phyloP scores from a whole-genome alignment of 2,113 vertebrate species.

The Pogona vitticeps region DNA sequence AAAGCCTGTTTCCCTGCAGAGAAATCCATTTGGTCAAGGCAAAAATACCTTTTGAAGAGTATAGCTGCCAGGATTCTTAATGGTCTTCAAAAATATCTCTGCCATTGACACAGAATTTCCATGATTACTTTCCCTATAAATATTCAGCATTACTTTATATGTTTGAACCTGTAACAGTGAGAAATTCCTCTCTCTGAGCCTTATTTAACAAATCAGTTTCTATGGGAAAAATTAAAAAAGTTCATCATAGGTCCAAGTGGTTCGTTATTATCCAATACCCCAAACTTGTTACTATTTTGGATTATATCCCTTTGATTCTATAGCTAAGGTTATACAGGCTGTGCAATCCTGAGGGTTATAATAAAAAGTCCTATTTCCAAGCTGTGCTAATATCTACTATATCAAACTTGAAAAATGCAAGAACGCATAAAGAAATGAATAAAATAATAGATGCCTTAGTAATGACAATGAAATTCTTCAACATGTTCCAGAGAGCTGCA shows the following conservation, averaged over 20 bases:
- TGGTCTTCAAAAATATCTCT: not conserved
- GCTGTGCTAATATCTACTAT: not conserved
- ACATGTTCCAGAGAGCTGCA: not conserved
- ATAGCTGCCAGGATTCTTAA: not conserved
- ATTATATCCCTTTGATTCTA: no score
- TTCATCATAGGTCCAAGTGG: not conserved
- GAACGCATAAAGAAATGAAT: not conserved
- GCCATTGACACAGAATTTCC: not conserved
- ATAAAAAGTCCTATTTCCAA: no score
- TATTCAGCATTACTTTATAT: not conserved
- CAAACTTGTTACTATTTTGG: no score
- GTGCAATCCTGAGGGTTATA: no score
- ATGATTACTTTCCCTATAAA: not conserved
- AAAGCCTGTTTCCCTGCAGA: not conserved
- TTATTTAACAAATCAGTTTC: not conserved
- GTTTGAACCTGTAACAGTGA: not conserved
- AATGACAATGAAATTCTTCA: no score
- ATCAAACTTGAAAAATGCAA: not conserved
- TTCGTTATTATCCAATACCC: not conserved
- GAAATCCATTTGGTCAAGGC: not conserved
- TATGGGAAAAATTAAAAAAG: not conserved
- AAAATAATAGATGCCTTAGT: not conserved
- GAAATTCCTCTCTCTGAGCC: not conserved
- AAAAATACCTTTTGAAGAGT: not conserved
- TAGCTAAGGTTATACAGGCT: no score